Evolutionary conservation across 2,113 vertebrate genomes (phyloP), one percentile per base, ranked within the genome.

Genomic region (Centropus unirufus): DNA sequence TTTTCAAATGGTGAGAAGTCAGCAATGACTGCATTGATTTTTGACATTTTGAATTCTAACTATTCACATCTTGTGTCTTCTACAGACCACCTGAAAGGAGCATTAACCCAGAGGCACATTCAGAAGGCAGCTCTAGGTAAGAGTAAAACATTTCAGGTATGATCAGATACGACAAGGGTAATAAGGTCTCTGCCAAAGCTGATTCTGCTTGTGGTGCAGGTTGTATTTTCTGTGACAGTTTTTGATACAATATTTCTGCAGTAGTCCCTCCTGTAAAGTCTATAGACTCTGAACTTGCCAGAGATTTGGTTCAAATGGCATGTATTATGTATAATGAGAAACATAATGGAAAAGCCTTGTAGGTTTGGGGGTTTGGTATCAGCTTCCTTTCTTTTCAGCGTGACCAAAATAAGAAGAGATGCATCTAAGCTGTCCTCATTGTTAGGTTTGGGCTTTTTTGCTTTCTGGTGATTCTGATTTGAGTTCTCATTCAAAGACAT

Each of bases 21-120:
- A 40, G 29, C 32, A 42, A 69, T 54, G 22, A n/a, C 8, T 74
- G 81, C 2, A 64, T 24, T 88, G 32, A 32, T 58, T 66, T 79
- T 44, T 81, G 9, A 64, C 8, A 42, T 62, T 77, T 54, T 92
- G 36, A 75, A 61, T 91, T 88, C 39, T 78, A 59, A 83, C 40
- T 19, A 14, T 64, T 82, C 59, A 4, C 17, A 49, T 66, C 93
- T 83, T 95, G 4, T 97, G 32, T 97, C 59, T 95, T 59, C 95
- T 57, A 70, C 97, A 99, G 99, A 98, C 91, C 97, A 97, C 77
- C 94, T 99, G 96, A 99, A 99, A 98, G 98, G 96, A 82, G 97
- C 98, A 39, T 93, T 99, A 89, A 98, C 97, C 46, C 97, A 97
- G 91, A 97, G 98, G 58, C 98, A 98, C 44, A 97, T 98, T 96